Evolutionary conservation across 2,797 vertebrate species (phyloP), one percentile per base, ranked within the genome.

Genomic region (Sebastes nivosus): DNA sequence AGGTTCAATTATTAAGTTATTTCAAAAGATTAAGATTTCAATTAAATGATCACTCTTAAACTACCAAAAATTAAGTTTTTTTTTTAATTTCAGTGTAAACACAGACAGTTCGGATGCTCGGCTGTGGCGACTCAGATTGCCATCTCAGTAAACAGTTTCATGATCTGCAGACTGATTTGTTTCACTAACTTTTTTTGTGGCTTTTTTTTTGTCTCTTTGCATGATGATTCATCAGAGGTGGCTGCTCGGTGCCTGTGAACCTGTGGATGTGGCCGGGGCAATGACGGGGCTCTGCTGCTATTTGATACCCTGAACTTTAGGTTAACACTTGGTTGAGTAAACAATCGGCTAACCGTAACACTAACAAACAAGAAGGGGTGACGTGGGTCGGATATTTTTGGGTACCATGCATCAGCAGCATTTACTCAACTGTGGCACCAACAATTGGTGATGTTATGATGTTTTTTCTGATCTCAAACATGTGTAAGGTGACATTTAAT

Each of bases 201-300:
- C 74, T 80, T 68, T 30, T 29, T 30, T 29, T 38, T 38, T 46
- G 61, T 76, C 7, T 76, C 74, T 93, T 92, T 89, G 87, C 85
- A 87, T 80, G 73, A 91, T 92, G 91, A 92, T 86, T 92, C 92
- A 91, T 85, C 81, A 42, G 77, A 79, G 46, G 34, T 85, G 80
- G 69, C 75, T 67, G 73, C 34, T 61, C 24, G 64, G 30, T 55
- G 67, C 46, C 29, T 83, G 59, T 68, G 32, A 88, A 83, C 79
- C 72, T 81, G 58, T 59, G 30, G 71, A 32, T 79, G 79, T 20
- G 75, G 85, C 79, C 20, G 32, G 27, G 75, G 36, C 22, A 52
- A 18, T 12, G 38, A 29, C 75, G 67, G 14, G 67, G 22, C 63
- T 58, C 66, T 71, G 67, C 66, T 80, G 67, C 63, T 83, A 85